Percentiles rank a stretch among this genome's conserved stretches.
These are phyloP conservation scores for Polydrusus tereticollis DNA, from an alignment of 2,888 invertebrate species.

Conservation along the genomic window DNA sequence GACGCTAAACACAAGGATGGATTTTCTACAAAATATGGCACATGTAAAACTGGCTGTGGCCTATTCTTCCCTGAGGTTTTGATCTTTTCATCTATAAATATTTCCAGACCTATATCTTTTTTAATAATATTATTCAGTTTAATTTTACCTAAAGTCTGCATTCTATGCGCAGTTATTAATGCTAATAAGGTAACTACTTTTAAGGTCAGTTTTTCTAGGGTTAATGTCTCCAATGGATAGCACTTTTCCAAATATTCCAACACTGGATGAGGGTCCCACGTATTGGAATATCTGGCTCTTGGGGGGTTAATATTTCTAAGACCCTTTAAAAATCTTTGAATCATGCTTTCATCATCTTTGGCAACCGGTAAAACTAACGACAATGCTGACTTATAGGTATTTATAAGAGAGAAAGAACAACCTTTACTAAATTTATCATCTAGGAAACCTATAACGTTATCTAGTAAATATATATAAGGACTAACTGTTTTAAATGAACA, in stretches of 20 bases:
- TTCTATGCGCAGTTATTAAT: conserved; percentile 23
- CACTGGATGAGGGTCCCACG: conserved; percentile 12
- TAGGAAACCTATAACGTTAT: too few relatives aligned
- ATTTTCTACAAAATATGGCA: neutral
- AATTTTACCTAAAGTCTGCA: conserved; percentile 16
- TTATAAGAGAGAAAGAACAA: neutral
- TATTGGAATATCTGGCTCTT: neutral
- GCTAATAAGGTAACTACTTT: conserved; percentile 12
- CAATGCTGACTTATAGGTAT: conserved; percentile 11
- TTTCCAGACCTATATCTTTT: neutral
- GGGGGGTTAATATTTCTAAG: conserved; percentile 9
- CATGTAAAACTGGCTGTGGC: neutral
- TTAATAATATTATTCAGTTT: conserved; percentile 12
- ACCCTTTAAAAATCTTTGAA: conserved; percentile 6
- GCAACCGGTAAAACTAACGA: neutral
- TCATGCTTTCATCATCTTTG: neutral
- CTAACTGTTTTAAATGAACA: too few relatives aligned
- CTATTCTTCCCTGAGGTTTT: conserved; percentile 9
- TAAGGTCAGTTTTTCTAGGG: neutral
- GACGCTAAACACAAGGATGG: neutral
- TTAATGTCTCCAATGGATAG: neutral
- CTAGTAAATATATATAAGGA: too few relatives aligned
- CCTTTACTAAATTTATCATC: neutral
- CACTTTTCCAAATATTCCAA: neutral
- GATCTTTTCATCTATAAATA: conserved; percentile 12